A percentile compares a stretch with the other conserved stretches of the same genome.
phyloP scores from a whole-genome alignment of 2,113 vertebrate genomes.

The Peromyscus polionotus region DNA sequence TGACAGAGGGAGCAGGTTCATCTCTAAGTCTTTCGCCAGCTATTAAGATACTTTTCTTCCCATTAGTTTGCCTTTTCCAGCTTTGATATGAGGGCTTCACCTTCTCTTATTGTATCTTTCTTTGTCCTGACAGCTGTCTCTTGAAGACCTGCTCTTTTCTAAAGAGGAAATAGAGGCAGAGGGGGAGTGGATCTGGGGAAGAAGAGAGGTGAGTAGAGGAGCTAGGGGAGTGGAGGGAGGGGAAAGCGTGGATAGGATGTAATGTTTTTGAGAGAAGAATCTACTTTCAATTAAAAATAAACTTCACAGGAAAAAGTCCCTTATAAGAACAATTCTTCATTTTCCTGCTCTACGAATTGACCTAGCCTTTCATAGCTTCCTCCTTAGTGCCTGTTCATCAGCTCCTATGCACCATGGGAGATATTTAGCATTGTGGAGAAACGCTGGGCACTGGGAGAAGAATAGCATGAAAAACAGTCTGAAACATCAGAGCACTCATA shows the following conservation, averaged over 20 bases:
- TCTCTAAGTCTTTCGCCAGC: neutral
- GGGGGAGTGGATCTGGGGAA: neutral
- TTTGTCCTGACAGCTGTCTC: neutral
- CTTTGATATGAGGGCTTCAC: neutral
- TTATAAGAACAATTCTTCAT: neutral
- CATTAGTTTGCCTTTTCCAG: neutral
- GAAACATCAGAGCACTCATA: neutral
- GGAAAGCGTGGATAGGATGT: neutral
- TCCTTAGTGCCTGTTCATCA: neutral
- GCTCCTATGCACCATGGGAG: neutral
- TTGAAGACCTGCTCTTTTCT: neutral
- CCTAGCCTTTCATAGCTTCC: accelerated
- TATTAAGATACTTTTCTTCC: neutral
- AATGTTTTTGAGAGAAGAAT: neutral
- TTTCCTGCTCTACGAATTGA: neutral
- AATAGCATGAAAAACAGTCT: neutral
- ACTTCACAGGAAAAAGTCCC: neutral
- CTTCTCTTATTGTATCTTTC: neutral
- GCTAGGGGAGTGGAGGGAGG: neutral
- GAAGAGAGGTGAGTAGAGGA: neutral
- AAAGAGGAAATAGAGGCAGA: neutral
- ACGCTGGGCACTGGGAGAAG: neutral
- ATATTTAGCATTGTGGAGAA: neutral
- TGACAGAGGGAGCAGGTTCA: neutral
- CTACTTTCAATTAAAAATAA: neutral